These are phyloP conservation scores for Drosophila nannoptera DNA, from an alignment of 1,140 invertebrate genomes.

Conservation along the genomic window DNA sequence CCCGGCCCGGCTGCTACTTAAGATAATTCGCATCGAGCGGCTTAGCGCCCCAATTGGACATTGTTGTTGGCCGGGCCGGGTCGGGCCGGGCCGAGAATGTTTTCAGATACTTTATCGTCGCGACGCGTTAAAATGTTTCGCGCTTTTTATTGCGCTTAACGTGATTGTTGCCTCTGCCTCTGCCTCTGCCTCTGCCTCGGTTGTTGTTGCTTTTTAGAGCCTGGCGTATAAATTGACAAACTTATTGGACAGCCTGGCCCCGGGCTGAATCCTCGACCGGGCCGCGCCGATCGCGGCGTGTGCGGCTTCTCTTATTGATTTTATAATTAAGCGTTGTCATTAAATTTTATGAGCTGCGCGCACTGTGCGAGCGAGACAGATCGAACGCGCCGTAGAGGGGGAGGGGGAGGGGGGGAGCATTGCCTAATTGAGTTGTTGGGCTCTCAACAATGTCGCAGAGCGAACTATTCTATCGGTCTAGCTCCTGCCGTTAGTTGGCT, in stretches of 20 bases:
- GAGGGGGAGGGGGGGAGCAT: not conserved
- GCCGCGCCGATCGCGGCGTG: conserved; percentile 40
- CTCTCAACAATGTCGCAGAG: conserved; percentile 23
- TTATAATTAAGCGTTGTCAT: conserved; percentile 78
- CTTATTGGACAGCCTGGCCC: conserved; percentile 53
- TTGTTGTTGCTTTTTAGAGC: conserved; percentile 15
- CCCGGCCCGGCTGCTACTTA: conserved; percentile 47
- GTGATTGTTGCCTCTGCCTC: conserved; percentile 55
- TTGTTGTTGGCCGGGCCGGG: conserved; percentile 46
- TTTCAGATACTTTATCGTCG: conserved; percentile 75
- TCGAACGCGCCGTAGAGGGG: not conserved
- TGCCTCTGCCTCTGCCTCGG: not conserved
- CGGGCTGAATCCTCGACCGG: not conserved
- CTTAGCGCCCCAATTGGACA: conserved; percentile 68
- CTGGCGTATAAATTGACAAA: conserved; percentile 71
- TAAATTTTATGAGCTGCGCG: conserved; percentile 69
- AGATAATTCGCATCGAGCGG: conserved; percentile 67
- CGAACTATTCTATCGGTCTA: conserved; percentile 20
- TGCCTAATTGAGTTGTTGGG: conserved; percentile 69
- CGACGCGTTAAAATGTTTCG: conserved; percentile 76
- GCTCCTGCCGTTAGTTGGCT: conserved; percentile 11
- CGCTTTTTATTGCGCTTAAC: conserved; percentile 77
- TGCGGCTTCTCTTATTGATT: conserved; percentile 77
- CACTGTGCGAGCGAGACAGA: conserved; percentile 3
- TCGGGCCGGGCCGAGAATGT: conserved; percentile 57